Percentiles rank a stretch among this genome's conserved stretches.
Evolutionary conservation across 2,888 invertebrate genomes (phyloP).

Genomic region (Oligia fasciuncula): DNA sequence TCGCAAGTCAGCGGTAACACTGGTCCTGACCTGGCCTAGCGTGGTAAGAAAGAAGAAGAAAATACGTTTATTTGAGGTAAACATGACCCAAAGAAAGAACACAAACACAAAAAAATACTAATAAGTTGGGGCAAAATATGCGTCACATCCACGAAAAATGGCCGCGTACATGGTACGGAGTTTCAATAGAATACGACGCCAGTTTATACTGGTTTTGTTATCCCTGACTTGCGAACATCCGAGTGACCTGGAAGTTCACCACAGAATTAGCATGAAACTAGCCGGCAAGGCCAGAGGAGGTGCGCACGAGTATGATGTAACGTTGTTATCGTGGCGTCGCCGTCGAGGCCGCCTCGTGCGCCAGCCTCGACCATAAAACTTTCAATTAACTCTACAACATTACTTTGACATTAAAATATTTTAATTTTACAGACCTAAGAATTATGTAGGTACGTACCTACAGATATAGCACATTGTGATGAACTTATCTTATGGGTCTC

Average conservation of each 20-base stretch:
- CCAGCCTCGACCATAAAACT: slow-evolving; percentile 35
- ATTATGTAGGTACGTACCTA: not conserved
- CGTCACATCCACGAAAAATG: too few relatives aligned
- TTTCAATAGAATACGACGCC: not conserved
- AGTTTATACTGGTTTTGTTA: not conserved
- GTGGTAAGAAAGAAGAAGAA: too few relatives aligned
- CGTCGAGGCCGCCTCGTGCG: not conserved
- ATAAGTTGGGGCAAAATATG: too few relatives aligned
- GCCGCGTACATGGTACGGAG: too few relatives aligned
- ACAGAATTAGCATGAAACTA: too few relatives aligned
- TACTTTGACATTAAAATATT: slow-evolving; percentile 3
- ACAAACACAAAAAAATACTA: too few relatives aligned
- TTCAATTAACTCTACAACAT: slow-evolving; percentile 38
- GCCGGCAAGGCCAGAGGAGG: too few relatives aligned
- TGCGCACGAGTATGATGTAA: not conserved
- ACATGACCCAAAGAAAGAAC: too few relatives aligned
- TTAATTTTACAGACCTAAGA: not conserved
- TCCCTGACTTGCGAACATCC: not conserved
- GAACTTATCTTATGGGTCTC: not conserved
- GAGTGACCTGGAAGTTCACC: not conserved
- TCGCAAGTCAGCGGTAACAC: not conserved
- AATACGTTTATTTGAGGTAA: too few relatives aligned
- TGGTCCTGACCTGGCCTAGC: not conserved
- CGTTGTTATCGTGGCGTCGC: slow-evolving; percentile 18
- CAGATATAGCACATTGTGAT: too few relatives aligned